These are phyloP conservation scores for Plebejus argus DNA, from an alignment of 2,888 invertebrate genomes.

Conservation along the genomic window DNA sequence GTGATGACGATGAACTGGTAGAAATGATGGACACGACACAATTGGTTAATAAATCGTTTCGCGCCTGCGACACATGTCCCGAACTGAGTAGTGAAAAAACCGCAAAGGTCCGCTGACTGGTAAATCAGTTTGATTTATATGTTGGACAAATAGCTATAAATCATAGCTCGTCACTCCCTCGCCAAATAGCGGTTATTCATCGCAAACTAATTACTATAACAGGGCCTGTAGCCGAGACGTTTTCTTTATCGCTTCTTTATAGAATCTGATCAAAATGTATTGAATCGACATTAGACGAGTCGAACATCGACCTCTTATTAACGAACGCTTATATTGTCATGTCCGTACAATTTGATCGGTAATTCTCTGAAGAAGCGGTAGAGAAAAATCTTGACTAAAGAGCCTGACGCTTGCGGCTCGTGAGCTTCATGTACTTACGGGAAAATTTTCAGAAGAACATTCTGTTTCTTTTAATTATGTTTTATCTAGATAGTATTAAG, in stretches of 20 bases:
- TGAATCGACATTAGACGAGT: no score
- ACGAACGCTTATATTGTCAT: no score
- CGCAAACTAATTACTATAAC: slow-evolving; percentile 24
- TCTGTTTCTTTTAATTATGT: not conserved
- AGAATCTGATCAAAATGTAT: no score
- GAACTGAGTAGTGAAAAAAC: slow-evolving; percentile 25
- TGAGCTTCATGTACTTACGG: not conserved
- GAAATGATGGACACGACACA: not conserved
- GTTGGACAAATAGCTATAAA: slow-evolving; percentile 70
- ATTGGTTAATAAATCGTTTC: slow-evolving; percentile 23
- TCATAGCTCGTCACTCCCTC: slow-evolving; percentile 51
- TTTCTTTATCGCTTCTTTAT: no score
- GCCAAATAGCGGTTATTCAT: slow-evolving; percentile 39
- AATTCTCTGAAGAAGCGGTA: no score
- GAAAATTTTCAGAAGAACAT: not conserved
- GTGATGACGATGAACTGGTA: not conserved
- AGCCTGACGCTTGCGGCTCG: not conserved
- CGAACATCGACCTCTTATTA: no score
- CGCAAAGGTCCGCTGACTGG: slow-evolving; percentile 16
- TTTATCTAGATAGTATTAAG: not conserved
- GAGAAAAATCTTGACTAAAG: no score
- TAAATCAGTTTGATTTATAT: slow-evolving; percentile 69
- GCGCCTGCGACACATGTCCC: slow-evolving; percentile 24
- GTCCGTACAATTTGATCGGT: no score
- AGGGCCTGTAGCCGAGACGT: no score